Evolutionary conservation across 2,113 vertebrate species (phyloP), one percentile per base, ranked within the genome.

Genomic region (Oplegnathus fasciatus): DNA sequence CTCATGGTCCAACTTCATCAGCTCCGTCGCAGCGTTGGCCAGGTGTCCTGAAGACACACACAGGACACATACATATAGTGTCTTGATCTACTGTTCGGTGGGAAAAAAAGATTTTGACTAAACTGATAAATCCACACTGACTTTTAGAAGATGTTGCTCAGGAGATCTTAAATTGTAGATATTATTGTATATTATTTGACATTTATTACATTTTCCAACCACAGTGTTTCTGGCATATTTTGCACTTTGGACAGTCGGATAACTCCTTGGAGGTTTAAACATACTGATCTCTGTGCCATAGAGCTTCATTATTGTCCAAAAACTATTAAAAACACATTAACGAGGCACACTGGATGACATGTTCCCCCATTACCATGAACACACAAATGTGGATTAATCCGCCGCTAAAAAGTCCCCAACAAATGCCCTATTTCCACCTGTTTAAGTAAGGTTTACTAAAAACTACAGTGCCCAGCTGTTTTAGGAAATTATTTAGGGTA

Each of bases 1-100:
- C 82, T 99, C 98, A 0, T 99, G 97, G 94, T 99, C 98, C 94
- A 99, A 75, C 92, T 98, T 99, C 98, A 98, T 97, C 91, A 99
- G 94, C 88, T 99, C 98, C 0, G 97, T 97, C 61, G 96, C 98
- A 90, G 98, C 98, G 0, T 98, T 99, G 67, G 96, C 96, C 94
- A 99, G 92, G 88, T 99, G 98, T 96, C 98, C 98, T 99, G 89
- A 24, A 64, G 2, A 79, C 58, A 84, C 62, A 90, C 75, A 86
- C 60, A 75, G n/a, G n/a, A 24, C 9, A 73, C n/a, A 72, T 14
- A 60, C 4, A 61, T 42, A 20, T 2, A 40, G 37, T 9, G 40
- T 44, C 40, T 67, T 67, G 22, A 66, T 65, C 11, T 6, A 62
- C 60, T 34, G 30, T 22, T 34, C 34, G 60, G 60, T 34, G 28